A percentile compares a stretch with the other conserved stretches of the same genome.
Evolutionary conservation across 2,113 vertebrate genomes (phyloP).

Genomic region (Scortum barcoo): DNA sequence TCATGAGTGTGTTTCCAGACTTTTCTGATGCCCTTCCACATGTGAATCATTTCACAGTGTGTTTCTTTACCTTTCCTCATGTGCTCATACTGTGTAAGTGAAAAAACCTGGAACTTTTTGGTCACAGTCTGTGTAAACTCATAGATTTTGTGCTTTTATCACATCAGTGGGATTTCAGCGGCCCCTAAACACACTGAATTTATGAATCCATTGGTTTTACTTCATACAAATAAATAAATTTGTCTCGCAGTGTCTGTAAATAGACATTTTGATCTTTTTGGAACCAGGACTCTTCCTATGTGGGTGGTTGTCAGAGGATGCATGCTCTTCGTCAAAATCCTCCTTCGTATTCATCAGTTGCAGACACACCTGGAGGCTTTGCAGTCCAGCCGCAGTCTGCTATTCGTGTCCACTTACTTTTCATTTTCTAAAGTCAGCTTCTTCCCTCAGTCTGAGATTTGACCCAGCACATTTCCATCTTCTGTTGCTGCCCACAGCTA

Average conservation of each 20-base stretch:
- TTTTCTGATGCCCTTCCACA: not conserved
- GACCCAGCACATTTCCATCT: not conserved
- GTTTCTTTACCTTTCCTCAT: not conserved
- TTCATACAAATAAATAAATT: not conserved
- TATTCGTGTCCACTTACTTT: not conserved
- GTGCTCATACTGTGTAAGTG: not conserved
- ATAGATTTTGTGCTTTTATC: not conserved
- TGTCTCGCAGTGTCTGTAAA: not conserved
- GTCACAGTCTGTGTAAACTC: not conserved
- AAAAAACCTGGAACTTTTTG: not conserved
- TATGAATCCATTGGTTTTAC: not conserved
- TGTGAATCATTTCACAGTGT: not conserved
- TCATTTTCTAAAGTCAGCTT: not conserved
- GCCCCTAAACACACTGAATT: not conserved
- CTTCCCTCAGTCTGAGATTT: not conserved
- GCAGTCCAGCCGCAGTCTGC: not conserved
- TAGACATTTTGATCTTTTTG: not conserved
- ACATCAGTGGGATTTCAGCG: not conserved
- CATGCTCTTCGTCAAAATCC: not conserved
- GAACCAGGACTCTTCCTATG: not conserved
- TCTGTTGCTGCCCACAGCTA: not conserved
- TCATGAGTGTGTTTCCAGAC: not conserved
- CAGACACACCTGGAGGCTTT: not conserved
- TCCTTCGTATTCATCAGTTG: not conserved
- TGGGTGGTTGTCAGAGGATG: not conserved